Conservation (phyloP, 2,888 invertebrate species). For the Priapulus caudatus region DNA sequence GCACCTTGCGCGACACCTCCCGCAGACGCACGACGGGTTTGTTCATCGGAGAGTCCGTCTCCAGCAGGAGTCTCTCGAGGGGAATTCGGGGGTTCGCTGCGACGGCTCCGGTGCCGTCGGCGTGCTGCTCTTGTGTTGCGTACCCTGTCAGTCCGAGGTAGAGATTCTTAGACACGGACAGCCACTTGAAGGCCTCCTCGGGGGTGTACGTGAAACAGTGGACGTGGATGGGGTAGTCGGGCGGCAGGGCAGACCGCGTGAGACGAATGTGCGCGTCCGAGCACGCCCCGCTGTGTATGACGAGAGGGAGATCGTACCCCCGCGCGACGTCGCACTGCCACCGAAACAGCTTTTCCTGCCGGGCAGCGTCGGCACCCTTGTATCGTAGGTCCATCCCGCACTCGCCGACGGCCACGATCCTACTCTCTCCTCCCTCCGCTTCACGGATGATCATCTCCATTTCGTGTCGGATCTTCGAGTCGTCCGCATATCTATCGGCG, state of each 20-base stretch:
- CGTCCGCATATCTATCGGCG: neutral
- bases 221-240: neutral
- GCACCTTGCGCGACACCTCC: neutral
- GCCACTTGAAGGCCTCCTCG: neutral
- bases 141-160: neutral
- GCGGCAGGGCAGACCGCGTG: neutral
- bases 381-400: neutral
- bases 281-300: neutral
- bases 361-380: neutral
- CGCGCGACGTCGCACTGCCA: neutral
- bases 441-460: neutral
- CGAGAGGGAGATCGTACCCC: neutral
- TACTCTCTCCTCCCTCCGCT: neutral
- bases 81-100: neutral
- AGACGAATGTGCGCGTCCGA: neutral
- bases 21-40: neutral
- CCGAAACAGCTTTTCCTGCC: neutral
- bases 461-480: neutral
- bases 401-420: neutral
- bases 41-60: constrained; percentile 1
- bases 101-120: neutral
- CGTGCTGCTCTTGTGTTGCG: neutral
- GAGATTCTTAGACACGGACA: neutral
- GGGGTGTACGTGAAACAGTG: neutral
- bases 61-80: neutral